These are phyloP conservation scores for Oreocharis arfaki DNA, from an alignment of 2,113 vertebrate species.

Conservation along the genomic window DNA sequence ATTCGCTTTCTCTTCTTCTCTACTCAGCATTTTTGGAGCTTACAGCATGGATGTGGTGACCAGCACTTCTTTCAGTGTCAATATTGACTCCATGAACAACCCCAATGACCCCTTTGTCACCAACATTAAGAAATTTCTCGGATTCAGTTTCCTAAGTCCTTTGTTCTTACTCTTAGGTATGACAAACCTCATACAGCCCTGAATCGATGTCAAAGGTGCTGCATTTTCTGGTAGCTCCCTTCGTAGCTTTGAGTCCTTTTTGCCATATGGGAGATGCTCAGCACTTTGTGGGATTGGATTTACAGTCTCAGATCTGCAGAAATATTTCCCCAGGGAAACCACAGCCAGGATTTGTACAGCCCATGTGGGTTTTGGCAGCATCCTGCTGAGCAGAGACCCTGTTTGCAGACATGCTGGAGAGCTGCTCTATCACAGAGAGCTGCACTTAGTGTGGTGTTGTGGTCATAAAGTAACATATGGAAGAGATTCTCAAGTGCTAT, in stretches of 20 bases:
- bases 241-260: neutral
- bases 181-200: neutral
- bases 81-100: slow-evolving; percentile 77
- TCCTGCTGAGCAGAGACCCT: neutral
- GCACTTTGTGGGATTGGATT: neutral
- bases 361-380: neutral
- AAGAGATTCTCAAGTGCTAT: neutral
- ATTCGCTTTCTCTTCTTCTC: neutral
- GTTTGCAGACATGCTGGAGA: neutral
- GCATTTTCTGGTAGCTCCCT: neutral
- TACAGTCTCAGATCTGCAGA: neutral
- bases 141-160: slow-evolving; percentile 67
- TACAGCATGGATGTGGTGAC: slow-evolving; percentile 76
- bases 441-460: neutral
- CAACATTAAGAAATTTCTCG: slow-evolving; percentile 76
- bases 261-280: neutral
- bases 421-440: neutral
- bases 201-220: rapidly evolving
- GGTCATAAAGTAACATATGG: neutral
- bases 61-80: slow-evolving; percentile 78
- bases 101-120: slow-evolving; percentile 73
- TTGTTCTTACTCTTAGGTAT: slow-evolving; percentile 65
- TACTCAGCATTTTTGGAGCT: slow-evolving; percentile 37
- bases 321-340: neutral
- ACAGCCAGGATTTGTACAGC: neutral